phyloP scores from a whole-genome alignment of 2,888 invertebrate species.

The Torymus aiolomorphi region DNA sequence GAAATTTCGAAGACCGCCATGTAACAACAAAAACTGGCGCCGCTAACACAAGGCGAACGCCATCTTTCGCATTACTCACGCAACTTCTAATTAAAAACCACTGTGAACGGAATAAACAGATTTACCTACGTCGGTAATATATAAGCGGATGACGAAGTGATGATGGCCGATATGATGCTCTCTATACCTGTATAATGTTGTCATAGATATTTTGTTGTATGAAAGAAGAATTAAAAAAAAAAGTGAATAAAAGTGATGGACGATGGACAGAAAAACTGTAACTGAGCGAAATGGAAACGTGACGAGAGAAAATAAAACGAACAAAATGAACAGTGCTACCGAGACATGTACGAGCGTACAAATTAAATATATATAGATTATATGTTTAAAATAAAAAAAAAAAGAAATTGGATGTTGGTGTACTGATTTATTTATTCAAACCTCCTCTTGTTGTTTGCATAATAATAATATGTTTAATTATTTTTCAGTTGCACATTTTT shows the following conservation, averaged over 20 bases:
- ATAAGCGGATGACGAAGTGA: constrained; percentile 25
- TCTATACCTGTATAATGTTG: constrained; percentile 67
- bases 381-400: constrained; percentile 72
- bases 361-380: constrained; percentile 72
- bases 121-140: constrained; percentile 24
- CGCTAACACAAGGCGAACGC: background rate
- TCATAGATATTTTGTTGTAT: constrained; percentile 75
- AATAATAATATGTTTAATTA: background rate
- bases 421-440: background rate
- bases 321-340: constrained; percentile 53
- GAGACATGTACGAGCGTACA: constrained; percentile 71
- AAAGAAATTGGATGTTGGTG: background rate
- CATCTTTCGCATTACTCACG: constrained; percentile 39
- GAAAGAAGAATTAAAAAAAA: constrained; percentile 58
- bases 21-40: background rate
- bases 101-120: constrained; percentile 30
- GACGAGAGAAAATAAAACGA: constrained; percentile 46
- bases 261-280: constrained; percentile 55
- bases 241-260: constrained; percentile 60
- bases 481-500: background rate
- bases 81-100: constrained; percentile 48
- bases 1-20: constrained; percentile 11
- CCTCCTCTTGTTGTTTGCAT: background rate
- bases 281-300: constrained; percentile 53
- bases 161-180: constrained; percentile 44